Conservation (phyloP, 2,888 invertebrate genomes). For the Callyntrura sp. region DNA sequence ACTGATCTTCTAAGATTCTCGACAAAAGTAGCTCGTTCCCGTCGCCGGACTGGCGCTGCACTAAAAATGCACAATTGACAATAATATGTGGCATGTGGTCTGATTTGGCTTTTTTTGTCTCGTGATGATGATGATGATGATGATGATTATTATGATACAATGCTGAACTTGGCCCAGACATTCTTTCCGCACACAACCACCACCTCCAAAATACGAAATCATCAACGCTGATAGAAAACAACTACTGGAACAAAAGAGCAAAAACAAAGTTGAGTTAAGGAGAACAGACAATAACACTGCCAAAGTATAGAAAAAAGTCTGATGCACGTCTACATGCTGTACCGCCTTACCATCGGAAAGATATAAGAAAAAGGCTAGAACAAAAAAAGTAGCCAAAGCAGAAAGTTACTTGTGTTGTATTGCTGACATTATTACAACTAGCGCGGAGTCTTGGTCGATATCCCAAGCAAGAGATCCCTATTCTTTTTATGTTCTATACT, state of each 20-base stretch:
- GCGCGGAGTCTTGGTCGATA: constrained; percentile 57
- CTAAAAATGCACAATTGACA: constrained; percentile 45
- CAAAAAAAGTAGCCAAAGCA: constrained; percentile 47
- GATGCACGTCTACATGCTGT: too few relatives aligned
- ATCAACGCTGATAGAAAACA: background rate
- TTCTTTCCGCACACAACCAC: constrained; percentile 32
- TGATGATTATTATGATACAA: too few relatives aligned
- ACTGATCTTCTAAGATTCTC: constrained; percentile 39
- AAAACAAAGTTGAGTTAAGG: background rate
- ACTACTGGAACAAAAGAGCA: constrained; percentile 38
- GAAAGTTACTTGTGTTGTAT: constrained; percentile 41
- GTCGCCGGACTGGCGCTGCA: constrained; percentile 24
- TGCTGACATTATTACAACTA: constrained; percentile 61
- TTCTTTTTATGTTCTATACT: constrained; percentile 18
- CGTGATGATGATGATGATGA: constrained; percentile 33
- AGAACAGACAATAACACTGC: constrained; percentile 16
- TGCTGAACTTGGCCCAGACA: constrained; percentile 73
- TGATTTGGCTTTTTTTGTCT: constrained; percentile 38
- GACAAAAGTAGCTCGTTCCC: constrained; percentile 34
- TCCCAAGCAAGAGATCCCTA: constrained; percentile 43
- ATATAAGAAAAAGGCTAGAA: constrained; percentile 34
- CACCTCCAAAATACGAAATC: too few relatives aligned
- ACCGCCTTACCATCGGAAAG: too few relatives aligned
- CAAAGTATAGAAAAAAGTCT: background rate
- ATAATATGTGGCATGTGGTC: constrained; percentile 17